Conservation (phyloP, 2,888 invertebrate genomes). For the Noctua pronuba region DNA sequence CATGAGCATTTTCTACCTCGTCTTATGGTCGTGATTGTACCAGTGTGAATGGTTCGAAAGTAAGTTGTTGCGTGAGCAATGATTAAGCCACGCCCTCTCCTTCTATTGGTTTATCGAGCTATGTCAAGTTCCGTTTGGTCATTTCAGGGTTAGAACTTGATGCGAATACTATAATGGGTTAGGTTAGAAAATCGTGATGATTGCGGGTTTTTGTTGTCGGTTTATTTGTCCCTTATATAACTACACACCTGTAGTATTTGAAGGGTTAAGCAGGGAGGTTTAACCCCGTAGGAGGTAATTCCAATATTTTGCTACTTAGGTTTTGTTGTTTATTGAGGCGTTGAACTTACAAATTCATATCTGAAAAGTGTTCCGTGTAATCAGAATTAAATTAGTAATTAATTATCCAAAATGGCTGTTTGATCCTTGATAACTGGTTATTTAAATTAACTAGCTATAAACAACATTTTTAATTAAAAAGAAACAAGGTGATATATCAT, state of each 20-base stretch:
- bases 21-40: too few species aligned
- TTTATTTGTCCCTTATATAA: not conserved
- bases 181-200: not conserved
- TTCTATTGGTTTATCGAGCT: slow-evolving; percentile 51
- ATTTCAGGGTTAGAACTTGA: slow-evolving; percentile 6
- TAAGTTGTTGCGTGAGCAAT: slow-evolving; percentile 14
- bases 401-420: not conserved
- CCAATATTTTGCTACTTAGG: not conserved
- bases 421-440: not conserved
- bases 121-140: slow-evolving; percentile 19
- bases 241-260: not conserved
- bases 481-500: slow-evolving; percentile 28
- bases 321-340: not conserved
- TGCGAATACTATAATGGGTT: not conserved
- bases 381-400: not conserved
- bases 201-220: not conserved
- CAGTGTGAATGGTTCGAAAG: slow-evolving; percentile 5
- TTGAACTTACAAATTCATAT: not conserved
- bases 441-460: not conserved
- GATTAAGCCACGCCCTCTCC: slow-evolving; percentile 31
- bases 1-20: not conserved
- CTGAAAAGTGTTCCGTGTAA: not conserved
- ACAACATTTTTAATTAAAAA: slow-evolving; percentile 12
- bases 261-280: not conserved
- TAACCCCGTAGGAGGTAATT: not conserved